Base-by-base conservation (phyloP, 2,888 invertebrate genomes). In the Volucella bombylans region DNA sequence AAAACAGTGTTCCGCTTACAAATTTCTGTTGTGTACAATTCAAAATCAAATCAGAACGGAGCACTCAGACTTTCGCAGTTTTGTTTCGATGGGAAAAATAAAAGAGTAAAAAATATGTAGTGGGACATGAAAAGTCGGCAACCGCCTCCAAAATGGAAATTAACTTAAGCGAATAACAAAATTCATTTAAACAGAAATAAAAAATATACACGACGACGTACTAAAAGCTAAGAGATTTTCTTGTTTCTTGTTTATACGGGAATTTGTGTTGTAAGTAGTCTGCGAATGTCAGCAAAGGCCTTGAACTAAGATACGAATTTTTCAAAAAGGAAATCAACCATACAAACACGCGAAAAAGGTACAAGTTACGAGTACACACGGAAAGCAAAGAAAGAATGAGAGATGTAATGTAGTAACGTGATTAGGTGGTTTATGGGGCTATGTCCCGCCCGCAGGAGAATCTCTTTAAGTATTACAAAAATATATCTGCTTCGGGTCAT, bases 381-480 rank as follows among this genome's bases (percentile, higher is more conserved):
- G 23, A 69, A 69, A 77, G 61, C 68, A 49, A 62, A 31, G 45
- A 6, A 31, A 31, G 31, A 31, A 62, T 69, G 45, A 54, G 57
- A 23, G 38, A 41, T 49, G 50, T n/a, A 57, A 38, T 45, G 41
- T 38, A 18, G 41, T n/a, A 18, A 11, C 4, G 18, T 18, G n/a
- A 8, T 49, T 45, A 45, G 45, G 47, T 43, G 15, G 41, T 55
- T 11, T 12, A 10, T n/a, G 41, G 52, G 54, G 54, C 23, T 54
- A 10, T 23, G 8, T 12, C 67, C 67, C 41, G 14, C 38, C 15
- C 23, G 54, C 10, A 39, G 41, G 18, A 65, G 50, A 1, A 54
- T 14, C 61, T 39, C 61, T 77, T 77, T 68, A 76, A 61, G 8
- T 49, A 49, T 50, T 55, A 39, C 45, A 61, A 61, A 61, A 23